Percentiles rank a stretch among this genome's conserved stretches.
phyloP scores from a whole-genome alignment of 2,113 vertebrate species.

The Urocolius indicus region DNA sequence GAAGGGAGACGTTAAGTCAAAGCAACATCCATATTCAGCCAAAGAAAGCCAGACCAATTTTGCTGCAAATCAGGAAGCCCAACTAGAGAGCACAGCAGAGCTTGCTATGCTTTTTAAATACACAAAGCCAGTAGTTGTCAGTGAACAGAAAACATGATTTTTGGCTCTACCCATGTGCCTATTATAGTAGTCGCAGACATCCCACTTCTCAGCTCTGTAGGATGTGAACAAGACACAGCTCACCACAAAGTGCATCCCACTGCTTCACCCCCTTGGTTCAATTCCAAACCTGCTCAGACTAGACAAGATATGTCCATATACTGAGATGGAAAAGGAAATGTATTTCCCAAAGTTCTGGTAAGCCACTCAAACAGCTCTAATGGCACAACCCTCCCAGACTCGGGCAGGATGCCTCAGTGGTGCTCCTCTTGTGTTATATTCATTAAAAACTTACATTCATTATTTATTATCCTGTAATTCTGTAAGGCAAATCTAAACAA shows the following conservation, averaged over 20 bases:
- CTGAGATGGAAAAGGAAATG: neutral
- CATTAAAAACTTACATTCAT: neutral
- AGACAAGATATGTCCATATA: neutral
- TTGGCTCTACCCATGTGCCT: neutral
- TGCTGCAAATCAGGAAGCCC: fast-evolving
- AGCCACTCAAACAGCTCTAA: neutral
- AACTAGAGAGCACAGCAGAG: neutral
- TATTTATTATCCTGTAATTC: neutral
- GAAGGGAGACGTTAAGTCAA: neutral
- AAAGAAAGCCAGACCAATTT: neutral
- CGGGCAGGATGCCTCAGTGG: neutral
- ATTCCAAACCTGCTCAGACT: neutral
- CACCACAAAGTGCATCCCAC: neutral
- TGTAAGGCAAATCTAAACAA: neutral
- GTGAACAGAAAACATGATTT: neutral
- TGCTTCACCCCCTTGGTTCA: neutral
- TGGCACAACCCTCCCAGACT: neutral
- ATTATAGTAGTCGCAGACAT: neutral
- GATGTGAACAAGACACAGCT: neutral
- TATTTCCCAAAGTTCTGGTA: neutral
- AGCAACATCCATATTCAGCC: neutral
- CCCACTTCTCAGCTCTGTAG: neutral
- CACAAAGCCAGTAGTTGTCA: neutral
- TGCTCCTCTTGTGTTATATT: neutral
- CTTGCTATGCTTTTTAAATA: neutral